phyloP scores from a whole-genome alignment of 2,113 vertebrate species.

The Hyperoodon ampullatus region DNA sequence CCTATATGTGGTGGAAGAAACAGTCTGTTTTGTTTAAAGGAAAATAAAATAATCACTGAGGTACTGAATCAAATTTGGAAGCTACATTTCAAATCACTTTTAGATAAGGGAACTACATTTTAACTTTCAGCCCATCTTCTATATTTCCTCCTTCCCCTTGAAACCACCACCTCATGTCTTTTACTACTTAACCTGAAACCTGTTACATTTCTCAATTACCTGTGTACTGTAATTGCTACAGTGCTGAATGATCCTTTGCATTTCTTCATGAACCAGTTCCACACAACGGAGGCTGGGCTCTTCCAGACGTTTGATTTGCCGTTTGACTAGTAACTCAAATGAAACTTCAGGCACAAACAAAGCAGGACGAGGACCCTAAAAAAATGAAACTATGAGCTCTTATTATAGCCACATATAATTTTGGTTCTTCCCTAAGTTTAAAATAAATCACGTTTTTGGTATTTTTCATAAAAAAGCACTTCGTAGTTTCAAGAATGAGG shows the following conservation, averaged over 20 bases:
- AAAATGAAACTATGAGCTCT: slow-evolving; percentile 34
- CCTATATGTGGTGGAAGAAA: slow-evolving; percentile 83
- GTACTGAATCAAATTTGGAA: neutral
- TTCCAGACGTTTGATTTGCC: slow-evolving; percentile 97
- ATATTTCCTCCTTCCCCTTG: neutral
- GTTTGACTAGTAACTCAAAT: slow-evolving; percentile 97
- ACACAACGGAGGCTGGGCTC: slow-evolving; percentile 98
- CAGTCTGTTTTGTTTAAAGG: neutral
- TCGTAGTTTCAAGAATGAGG: slow-evolving; percentile 31
- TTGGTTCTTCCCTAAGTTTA: slow-evolving; percentile 23
- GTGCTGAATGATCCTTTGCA: slow-evolving; percentile 99
- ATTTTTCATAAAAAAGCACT: slow-evolving; percentile 24
- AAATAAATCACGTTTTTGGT: slow-evolving; percentile 4
- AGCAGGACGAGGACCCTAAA: slow-evolving; percentile 96
- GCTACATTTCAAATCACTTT: neutral
- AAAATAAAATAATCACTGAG: slow-evolving; percentile 27
- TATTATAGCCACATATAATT: slow-evolving; percentile 5
- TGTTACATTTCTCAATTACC: slow-evolving; percentile 81
- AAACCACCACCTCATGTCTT: neutral
- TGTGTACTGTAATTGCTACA: slow-evolving; percentile 99
- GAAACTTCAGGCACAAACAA: slow-evolving; percentile 98
- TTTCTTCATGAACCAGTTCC: slow-evolving; percentile 98
- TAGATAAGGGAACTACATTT: neutral
- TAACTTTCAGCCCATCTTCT: neutral
- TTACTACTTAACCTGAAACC: neutral